Base-by-base conservation (phyloP, 53 echinoderm and acorn worm genomes). In the Apostichopus leukothele region DNA sequence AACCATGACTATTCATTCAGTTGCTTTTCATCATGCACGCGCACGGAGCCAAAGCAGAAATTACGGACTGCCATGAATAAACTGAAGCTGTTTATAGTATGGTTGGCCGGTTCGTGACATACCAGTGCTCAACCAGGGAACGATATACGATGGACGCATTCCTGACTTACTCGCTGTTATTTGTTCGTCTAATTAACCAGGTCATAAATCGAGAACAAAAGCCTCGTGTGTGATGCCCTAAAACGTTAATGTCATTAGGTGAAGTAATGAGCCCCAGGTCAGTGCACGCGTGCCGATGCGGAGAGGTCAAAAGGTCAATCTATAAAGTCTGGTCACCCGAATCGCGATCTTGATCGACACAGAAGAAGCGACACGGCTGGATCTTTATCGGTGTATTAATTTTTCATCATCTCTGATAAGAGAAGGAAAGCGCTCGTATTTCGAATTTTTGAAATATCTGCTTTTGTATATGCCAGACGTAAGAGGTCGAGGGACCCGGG, bases 201-300 rank as follows among this genome's bases (percentile, higher is more conserved):
- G 53, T 9, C 81, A 81, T 81, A 81, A 81, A 81, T 55, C 55
- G 54, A 81, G 81, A 23, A 81, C 81, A 81, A 81, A 81, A 23
- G 81, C 7, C 55, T 14, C 22, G 81, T 54, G 16, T 81, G 55
- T 39, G 39, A 81, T 4, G 81, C 10, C 55, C 59, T 81, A 53
- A 81, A 81, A 81, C 54, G 54, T 81, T 81, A 81, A 81, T 81
- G 55, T 81, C 60, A 81, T 81, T 81, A 81, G 81, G 39, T 54
- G 19, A 13, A 57, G 16, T 81, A 54, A 20, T 55, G 55, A 81
- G 54, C 81, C 81, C 60, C 54, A 59, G 55, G 60, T 81, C 81
- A 54, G 81, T 6, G 14, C 81, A 22, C 81, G 59, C 57, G 81
- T 81, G 81, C 81, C 81, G 20, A 21, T n/a, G 81, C 55, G 81